Evolutionary conservation across 2,888 invertebrate genomes (phyloP).

Genomic region (Rugalucina vietnamica): DNA sequence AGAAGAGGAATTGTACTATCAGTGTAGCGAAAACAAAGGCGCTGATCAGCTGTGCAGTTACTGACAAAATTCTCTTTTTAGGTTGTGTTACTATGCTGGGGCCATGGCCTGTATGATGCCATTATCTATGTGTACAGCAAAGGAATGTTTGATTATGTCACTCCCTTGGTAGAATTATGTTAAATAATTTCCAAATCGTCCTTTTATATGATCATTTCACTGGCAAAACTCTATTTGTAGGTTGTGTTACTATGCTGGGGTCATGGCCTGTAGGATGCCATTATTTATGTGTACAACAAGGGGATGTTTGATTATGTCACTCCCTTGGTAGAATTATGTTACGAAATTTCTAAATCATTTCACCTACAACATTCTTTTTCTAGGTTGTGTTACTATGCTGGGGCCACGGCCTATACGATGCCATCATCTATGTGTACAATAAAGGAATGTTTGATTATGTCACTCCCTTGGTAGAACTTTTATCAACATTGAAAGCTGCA

Average conservation of each 20-base stretch:
- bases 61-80: constrained; percentile 65
- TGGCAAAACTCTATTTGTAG: constrained; percentile 73
- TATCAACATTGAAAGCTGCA: constrained; percentile 79
- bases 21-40: no score
- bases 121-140: constrained; percentile 91
- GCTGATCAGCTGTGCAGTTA: no score
- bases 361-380: constrained; percentile 2
- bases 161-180: constrained; percentile 89
- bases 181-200: no score
- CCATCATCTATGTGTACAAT: constrained; percentile 91
- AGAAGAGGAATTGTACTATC: constrained; percentile 91
- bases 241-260: constrained; percentile 87
- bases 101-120: constrained; percentile 88
- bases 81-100: constrained; percentile 87
- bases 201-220: no score
- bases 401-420: constrained; percentile 88
- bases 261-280: constrained; percentile 88
- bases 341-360: no score
- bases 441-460: constrained; percentile 91
- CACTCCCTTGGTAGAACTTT: constrained; percentile 88
- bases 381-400: constrained; percentile 87
- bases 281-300: constrained; percentile 90
- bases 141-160: constrained; percentile 90
- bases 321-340: constrained; percentile 89
- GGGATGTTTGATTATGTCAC: constrained; percentile 91